Evolutionary conservation across 2,797 vertebrate species (phyloP).

Genomic region (Chaenodraco wilsoni): DNA sequence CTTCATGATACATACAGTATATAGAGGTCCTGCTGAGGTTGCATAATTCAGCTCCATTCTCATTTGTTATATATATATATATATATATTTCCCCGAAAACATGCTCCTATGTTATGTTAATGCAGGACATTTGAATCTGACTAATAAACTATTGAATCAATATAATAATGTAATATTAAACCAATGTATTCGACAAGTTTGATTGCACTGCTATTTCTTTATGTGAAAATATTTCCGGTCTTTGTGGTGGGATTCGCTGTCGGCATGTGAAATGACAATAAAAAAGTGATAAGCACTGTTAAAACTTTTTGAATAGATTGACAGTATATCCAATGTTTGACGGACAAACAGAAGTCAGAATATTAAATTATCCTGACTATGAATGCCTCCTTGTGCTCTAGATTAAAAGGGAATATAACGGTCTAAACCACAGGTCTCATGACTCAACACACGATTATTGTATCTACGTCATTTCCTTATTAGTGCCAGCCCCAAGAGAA

Average conservation of each 20-base stretch:
- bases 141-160: not conserved
- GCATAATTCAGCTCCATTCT: constrained; percentile 16
- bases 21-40: constrained; percentile 19
- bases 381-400: constrained; percentile 32
- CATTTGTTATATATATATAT: not conserved
- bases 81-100: not conserved
- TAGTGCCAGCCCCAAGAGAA: not conserved
- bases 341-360: constrained; percentile 9
- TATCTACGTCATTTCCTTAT: constrained; percentile 41
- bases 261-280: not conserved
- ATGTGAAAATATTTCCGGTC: not conserved
- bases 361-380: constrained; percentile 11
- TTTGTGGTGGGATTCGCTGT: not conserved
- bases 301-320: not conserved
- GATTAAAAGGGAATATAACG: constrained; percentile 14
- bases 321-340: not conserved
- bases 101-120: constrained; percentile 2
- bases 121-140: not conserved
- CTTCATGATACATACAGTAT: constrained; percentile 13
- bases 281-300: not conserved
- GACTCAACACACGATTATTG: constrained; percentile 60
- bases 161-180: not conserved
- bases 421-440: constrained; percentile 54
- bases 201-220: no score
- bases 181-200: not conserved